Evolutionary conservation across 2,888 invertebrate genomes (phyloP), one percentile per base, ranked within the genome.

Genomic region (Epirrita christyi): DNA sequence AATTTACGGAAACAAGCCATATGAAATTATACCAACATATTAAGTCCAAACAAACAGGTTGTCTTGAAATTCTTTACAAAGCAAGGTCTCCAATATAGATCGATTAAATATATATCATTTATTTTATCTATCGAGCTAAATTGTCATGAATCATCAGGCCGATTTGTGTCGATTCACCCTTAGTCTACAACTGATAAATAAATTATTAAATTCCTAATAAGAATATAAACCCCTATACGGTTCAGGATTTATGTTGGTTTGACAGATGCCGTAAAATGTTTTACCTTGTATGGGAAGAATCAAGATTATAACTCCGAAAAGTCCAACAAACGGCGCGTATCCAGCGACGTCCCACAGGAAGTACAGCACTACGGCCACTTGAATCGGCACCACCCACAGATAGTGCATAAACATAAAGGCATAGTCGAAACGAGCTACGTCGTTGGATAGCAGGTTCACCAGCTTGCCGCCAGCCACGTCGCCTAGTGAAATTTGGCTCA

Each of bases 381-480:
- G 95, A 6, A 96, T 80, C 0, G 97, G 97, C 68, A 96, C 95
- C 40, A 97, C 90, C 96, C 96, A 96, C 44, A 97, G 83, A 75
- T 95, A 96, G 81, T 97, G 97, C 6, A 96, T 76, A 73, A 95
- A 95, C 72, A 94, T 83, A 58, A 95, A 93, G 1, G 94, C 93
- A 80, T 94, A 92, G 77, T 97, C 97, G 76, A 97, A 96, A 70
- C 97, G 93, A 50, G 94, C 94, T 8, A 97, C 95, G 79, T 97
- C 97, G 68, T 97, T 97, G 0, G 97, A 96, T 72, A 97, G 81
- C 50, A 97, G 85, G 82, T 97, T 97, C 21, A 97, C 95, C 63
- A 97, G 92, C 80, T 97, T 95, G 0, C 97, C 97, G 67, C 96
- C 87, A 72, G 93, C 72, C 81, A 94, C 93, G 56, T 94, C 94